Percentiles rank a stretch among this genome's conserved stretches.
Conservation (phyloP, 2,888 invertebrate genomes). For the Hypselothyrea guttata region DNA sequence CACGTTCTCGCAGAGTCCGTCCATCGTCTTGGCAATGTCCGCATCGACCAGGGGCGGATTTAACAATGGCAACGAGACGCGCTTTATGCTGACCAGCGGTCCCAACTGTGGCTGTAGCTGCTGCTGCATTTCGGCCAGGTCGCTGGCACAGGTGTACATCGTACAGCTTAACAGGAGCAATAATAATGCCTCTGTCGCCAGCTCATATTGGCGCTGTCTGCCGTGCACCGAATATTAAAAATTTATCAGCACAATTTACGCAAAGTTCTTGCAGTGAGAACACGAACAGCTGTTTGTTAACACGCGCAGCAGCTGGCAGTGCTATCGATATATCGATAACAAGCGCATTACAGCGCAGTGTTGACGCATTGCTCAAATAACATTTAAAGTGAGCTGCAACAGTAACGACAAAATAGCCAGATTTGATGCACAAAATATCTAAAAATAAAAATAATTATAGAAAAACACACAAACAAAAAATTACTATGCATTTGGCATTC, state of each 20-base stretch:
- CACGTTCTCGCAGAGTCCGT: conserved; percentile 56
- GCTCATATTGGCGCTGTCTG: conserved; percentile 37
- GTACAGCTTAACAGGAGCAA: conserved; percentile 9
- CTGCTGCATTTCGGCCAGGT: conserved; percentile 32
- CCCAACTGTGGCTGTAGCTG: conserved; percentile 21
- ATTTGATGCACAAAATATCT: too few relatives aligned
- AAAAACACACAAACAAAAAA: too few relatives aligned
- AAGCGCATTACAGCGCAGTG: too few relatives aligned
- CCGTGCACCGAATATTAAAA: conserved; percentile 25
- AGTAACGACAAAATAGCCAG: too few relatives aligned
- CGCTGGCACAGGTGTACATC: conserved; percentile 54
- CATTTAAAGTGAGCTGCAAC: too few relatives aligned
- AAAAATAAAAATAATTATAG: too few relatives aligned
- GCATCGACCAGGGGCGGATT: conserved; percentile 35
- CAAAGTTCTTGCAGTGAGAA: conserved; percentile 14
- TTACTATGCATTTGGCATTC: too few relatives aligned
- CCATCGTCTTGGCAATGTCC: conserved; percentile 39
- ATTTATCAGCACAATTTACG: conserved; percentile 25
- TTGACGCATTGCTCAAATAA: too few relatives aligned
- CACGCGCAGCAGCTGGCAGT: conserved; percentile 35
- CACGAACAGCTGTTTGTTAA: conserved; percentile 51
- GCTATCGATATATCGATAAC: conserved; percentile 20
- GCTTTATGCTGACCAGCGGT: conserved; percentile 35
- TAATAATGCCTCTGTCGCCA: conserved; percentile 2
- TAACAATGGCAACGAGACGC: conserved; percentile 37